Base-by-base conservation (phyloP, 2,797 vertebrate genomes). In the Sebastes dallii region DNA sequence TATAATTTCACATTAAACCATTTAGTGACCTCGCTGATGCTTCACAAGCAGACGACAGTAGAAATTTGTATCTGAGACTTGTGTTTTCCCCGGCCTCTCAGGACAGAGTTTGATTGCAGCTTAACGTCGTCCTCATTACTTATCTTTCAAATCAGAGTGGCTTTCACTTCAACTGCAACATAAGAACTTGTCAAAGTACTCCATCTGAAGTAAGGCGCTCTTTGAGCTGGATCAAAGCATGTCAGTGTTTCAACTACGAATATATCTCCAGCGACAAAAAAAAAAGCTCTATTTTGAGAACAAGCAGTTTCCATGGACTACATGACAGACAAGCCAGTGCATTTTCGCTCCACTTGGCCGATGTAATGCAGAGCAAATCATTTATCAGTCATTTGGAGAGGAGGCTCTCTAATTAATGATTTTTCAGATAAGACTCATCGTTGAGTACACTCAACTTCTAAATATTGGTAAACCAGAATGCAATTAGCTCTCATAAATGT, bases 201-300 rank as follows among this genome's bases (percentile, higher is more conserved):
- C 77, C 20, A 66, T 84, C 75, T 82, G 72, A 81, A 80, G 77
- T 20, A 39, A 73, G 64, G 10, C 13, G 9, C 71, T 27, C 42
- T 87, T 60, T 79, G 77, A 86, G 84, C 55, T 14, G 29, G 62
- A 88, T 85, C 86, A 92, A 90, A 90, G 82, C 58, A 27, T 25
- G 29, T 73, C 79, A 62, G 29, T 32, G 74, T 78, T 82, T 75
- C 70, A 81, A 77, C 58, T 81, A 82, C 10, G 10, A 76, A 86
- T 85, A 81, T 77, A 87, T 85, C 88, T 78, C 55, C 34, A 52
- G 50, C n/a, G 24, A 82, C 68, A 75, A 62, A 78, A 73, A 13
- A 27, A 24, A 61, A 81, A 0, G 18, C 74, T 75, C 86, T 87
- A 86, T 89, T 90, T 83, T 80, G 36, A 80, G 77, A 82, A 58